A percentile compares a stretch with the other conserved stretches of the same genome.
These are phyloP conservation scores for Eupithecia subumbrata DNA, from an alignment of 2,888 invertebrate species.

Conservation along the genomic window DNA sequence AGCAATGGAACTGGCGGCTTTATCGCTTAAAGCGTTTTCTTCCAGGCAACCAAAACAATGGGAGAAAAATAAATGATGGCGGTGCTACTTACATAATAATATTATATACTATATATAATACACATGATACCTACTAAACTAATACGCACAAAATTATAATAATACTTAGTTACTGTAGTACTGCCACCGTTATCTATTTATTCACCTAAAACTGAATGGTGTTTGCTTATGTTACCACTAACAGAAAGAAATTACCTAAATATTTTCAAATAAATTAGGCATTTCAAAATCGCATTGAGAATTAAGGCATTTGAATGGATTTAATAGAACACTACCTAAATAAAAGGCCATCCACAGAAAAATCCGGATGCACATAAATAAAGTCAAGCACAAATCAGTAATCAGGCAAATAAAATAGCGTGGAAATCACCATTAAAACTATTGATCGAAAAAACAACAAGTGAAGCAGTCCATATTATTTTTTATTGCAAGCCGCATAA, in stretches of 20 bases:
- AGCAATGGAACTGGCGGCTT: no score
- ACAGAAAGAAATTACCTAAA: background rate
- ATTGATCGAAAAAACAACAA: background rate
- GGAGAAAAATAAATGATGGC: no score
- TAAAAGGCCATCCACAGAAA: background rate
- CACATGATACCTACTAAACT: no score
- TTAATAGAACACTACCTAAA: background rate
- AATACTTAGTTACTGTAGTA: no score
- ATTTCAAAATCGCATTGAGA: background rate
- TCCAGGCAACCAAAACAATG: no score
- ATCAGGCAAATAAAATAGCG: background rate
- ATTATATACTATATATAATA: no score
- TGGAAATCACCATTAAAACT: background rate
- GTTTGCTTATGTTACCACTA: background rate
- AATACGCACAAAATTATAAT: no score
- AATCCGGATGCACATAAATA: background rate
- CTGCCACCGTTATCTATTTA: background rate
- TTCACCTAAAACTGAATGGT: background rate
- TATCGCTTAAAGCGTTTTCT: no score
- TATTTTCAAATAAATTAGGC: background rate
- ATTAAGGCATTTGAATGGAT: background rate
- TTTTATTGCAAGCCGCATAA: slow-evolving; percentile 21
- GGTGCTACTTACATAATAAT: no score
- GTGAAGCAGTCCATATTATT: slow-evolving; percentile 4
- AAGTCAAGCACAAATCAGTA: background rate